A percentile compares a stretch with the other conserved stretches of the same genome.
Conservation (phyloP, 2,888 invertebrate genomes). For the Ditylenchus weischeri region DNA sequence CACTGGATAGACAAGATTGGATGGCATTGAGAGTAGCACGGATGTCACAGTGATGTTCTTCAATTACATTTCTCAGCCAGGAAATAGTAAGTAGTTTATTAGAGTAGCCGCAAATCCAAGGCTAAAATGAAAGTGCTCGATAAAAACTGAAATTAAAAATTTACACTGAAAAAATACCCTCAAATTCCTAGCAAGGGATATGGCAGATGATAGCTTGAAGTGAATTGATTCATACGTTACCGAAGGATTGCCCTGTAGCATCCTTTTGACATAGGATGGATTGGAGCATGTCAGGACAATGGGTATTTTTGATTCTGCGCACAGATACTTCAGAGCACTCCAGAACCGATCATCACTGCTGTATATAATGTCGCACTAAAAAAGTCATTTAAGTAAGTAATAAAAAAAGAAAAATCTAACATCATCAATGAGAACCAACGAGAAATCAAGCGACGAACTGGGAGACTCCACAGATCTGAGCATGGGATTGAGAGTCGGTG, state of each 20-base stretch:
- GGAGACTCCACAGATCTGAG: too few relatives aligned
- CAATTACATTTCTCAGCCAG: conserved; percentile 18
- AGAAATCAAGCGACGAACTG: conserved; percentile 10
- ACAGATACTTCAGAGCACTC: conserved; percentile 21
- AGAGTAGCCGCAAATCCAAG: conserved; percentile 23
- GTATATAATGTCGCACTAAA: conserved; percentile 25
- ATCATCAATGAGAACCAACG: conserved; percentile 24
- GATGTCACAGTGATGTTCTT: conserved; percentile 13
- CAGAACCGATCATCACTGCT: conserved; percentile 20
- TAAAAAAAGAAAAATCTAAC: background rate
- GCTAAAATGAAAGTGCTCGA: background rate
- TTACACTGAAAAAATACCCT: conserved; percentile 13
- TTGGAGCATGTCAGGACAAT: conserved; percentile 30
- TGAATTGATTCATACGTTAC: conserved; percentile 2
- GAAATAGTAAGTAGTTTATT: conserved; percentile 5
- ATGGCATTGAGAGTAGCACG: conserved; percentile 25
- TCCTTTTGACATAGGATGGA: conserved; percentile 13
- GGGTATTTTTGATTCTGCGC: conserved; percentile 22
- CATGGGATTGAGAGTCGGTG: background rate
- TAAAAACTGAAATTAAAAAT: background rate
- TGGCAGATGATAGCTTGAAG: background rate
- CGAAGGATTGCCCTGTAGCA: conserved; percentile 6
- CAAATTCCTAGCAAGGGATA: conserved; percentile 5
- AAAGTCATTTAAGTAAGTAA: background rate
- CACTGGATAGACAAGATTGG: conserved; percentile 17